Evolutionary conservation across 1,140 invertebrate genomes (phyloP), one percentile per base, ranked within the genome.

Genomic region (Lucilia sericata): DNA sequence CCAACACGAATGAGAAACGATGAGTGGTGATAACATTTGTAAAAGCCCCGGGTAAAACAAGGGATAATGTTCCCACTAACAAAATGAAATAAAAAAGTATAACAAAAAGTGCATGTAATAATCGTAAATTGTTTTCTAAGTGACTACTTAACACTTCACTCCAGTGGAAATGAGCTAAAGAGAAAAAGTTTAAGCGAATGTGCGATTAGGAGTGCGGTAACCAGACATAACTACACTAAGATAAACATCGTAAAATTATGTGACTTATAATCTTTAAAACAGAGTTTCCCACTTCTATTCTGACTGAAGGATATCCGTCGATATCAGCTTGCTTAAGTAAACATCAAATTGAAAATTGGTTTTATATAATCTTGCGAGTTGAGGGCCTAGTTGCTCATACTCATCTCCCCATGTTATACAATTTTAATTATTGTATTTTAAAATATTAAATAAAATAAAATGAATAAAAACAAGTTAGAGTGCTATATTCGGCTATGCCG

Each of bases 61-160:
- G 36, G 76, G 42, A 80, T 80, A 80, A 80, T 49, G 76, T 42
- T 42, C 10, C 10, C 42, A 42, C 5, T 42, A 10, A 42, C 42
- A 42, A 42, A 30, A 7, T 42, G 10, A 42, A 3, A 42, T 42
- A 42, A 42, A 42, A 42, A 42, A 42, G 5, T 42, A 42, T 2
- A 42, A 78, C 34, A 8, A 34, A 78, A 78, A 78, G n/a, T 78
- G 75, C 75, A 78, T 78, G 75, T 78, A 78, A 78, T 78, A 78
- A 78, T 78, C 75, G 75, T 78, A 78, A 78, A 78, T 78, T 78
- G 75, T 19, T 42, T 42, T 78, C 75, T 78, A 78, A 78, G 75
- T 78, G 75, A 78, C 75, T 78, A 19, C 75, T 78, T 78, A 78
- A 78, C 75, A 78, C 75, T 78, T 78, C 75, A 78, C 75, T 78